A percentile compares a stretch with the other conserved stretches of the same genome.
These are phyloP conservation scores for Excalfactoria chinensis DNA, from an alignment of 2,113 vertebrate genomes.

Conservation along the genomic window DNA sequence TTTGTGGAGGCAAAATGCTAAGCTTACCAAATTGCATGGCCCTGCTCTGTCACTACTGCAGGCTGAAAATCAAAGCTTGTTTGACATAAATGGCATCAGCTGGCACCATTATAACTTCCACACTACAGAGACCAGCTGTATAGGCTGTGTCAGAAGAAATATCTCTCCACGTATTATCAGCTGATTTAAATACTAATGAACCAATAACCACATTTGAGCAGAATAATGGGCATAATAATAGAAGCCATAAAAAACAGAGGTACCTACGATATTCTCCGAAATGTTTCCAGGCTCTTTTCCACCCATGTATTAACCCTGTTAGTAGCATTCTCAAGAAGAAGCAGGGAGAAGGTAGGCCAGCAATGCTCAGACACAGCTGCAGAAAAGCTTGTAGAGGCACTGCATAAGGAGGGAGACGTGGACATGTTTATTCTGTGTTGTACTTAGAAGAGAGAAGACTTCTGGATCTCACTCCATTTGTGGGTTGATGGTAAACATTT, in stretches of 20 bases:
- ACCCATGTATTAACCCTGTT: not conserved
- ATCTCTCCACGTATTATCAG: not conserved
- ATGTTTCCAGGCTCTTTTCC: not conserved
- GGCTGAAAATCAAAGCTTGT: constrained; percentile 45
- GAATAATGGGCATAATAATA: constrained; percentile 43
- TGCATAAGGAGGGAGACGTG: not conserved
- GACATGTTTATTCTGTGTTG: not conserved
- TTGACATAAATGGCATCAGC: constrained; percentile 14
- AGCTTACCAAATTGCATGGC: constrained; percentile 5
- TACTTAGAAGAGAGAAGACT: not conserved
- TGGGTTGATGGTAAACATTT: not conserved
- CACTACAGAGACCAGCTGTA: not conserved
- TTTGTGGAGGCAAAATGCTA: constrained; percentile 3
- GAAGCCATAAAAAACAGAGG: constrained; percentile 3
- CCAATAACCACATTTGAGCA: constrained; percentile 25
- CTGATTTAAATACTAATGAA: constrained; percentile 70
- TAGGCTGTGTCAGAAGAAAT: not conserved
- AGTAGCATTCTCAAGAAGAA: not conserved
- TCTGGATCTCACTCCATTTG: not conserved
- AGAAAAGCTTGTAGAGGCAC: not conserved
- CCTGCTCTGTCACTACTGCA: not conserved
- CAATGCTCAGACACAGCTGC: not conserved
- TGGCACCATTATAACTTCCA: not conserved
- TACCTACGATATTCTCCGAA: not conserved
- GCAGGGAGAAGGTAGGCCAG: not conserved